These are phyloP conservation scores for Streptopelia turtur DNA, from an alignment of 2,797 vertebrate species.

Conservation along the genomic window DNA sequence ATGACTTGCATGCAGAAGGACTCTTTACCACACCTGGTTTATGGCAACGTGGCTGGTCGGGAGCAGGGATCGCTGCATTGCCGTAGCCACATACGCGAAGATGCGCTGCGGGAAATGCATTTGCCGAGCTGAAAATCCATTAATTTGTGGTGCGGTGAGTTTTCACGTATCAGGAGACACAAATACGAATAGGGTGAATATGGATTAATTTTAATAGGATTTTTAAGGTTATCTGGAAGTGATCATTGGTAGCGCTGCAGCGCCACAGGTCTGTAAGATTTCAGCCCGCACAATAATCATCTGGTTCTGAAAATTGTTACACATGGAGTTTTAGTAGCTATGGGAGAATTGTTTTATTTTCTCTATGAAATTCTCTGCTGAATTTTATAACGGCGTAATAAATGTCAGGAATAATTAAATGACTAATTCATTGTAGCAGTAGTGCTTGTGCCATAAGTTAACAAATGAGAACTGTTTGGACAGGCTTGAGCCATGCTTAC, in stretches of 20 bases:
- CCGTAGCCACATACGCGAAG: background rate
- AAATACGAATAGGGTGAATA: background rate
- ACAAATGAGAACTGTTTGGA: background rate
- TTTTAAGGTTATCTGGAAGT: background rate
- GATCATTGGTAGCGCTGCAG: background rate
- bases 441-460: background rate
- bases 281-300: background rate
- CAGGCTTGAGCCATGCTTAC: background rate
- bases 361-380: background rate
- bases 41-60: background rate
- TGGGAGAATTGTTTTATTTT: background rate
- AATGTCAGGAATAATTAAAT: constrained; percentile 14
- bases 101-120: background rate
- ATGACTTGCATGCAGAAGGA: rapidly evolving
- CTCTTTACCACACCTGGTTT: background rate
- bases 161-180: background rate
- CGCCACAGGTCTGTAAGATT: background rate
- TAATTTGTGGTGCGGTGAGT: background rate
- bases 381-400: background rate
- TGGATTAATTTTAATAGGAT: background rate
- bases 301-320: background rate
- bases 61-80: background rate
- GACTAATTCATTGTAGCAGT: background rate
- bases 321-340: background rate
- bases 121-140: background rate